Evolutionary conservation across 1,140 invertebrate genomes (phyloP), one percentile per base, ranked within the genome.

Genomic region (Berghia stephanieae): DNA sequence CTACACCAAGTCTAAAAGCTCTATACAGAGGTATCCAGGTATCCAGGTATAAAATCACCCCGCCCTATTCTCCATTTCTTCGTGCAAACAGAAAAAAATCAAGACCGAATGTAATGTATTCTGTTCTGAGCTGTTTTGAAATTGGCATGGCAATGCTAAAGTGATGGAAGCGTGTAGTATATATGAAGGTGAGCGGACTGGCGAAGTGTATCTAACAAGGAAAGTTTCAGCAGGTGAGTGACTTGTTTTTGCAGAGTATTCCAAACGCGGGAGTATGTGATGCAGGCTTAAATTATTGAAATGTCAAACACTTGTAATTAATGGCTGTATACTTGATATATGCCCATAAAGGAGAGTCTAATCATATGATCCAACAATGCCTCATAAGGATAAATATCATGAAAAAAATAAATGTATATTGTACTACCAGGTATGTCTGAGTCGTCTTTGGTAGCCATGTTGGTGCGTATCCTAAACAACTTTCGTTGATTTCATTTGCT

Each of bases 401-500:
- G 8, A 69, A 16, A 46, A 75, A 21, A 38, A n/a, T 34, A 52
- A 6, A 69, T 34, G 34, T 46, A 46, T 31, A 55, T 27, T 40
- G 18, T 18, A 57, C 16, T 78, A 87, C 87, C 87, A 78, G 87
- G 87, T 81, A 88, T 83, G 57, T 86, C 84, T 60, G 85, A 84
- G 78, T 88, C 87, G 73, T 86, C 86, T 69, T 82, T 81, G 46
- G 86, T 77, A 80, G 87, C 86, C 87, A 88, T 88, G 79, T 84
- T 86, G 83, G 84, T 86, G 49, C 44, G 76, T 80, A 82, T 83
- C 86, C 83, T 85, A 84, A 83, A 84, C 83, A 87, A 84, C 84
- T 83, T 83, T 80, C n/a, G 1, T 40, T 46, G 34, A 70, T 31
- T 44, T 44, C 43, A 31, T 43, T 8, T 6, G 16, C 46, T 16